Percentiles rank a stretch among this genome's conserved stretches.
Evolutionary conservation across 2,888 invertebrate genomes (phyloP).

Genomic region (Xanthorhoe designata): DNA sequence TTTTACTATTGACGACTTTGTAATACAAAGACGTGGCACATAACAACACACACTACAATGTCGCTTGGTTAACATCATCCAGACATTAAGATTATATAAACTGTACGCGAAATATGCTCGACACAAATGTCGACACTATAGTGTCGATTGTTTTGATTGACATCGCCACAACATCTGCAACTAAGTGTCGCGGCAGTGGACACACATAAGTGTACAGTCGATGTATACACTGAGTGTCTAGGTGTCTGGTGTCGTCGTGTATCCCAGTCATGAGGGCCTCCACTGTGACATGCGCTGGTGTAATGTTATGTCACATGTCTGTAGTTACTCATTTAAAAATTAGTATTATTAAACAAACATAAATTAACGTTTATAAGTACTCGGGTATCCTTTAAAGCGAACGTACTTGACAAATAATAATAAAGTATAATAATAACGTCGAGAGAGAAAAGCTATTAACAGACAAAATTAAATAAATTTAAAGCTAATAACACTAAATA

Average conservation of each 20-base stretch:
- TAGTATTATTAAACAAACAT: not conserved
- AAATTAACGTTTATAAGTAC: not conserved
- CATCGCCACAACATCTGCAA: too few species aligned
- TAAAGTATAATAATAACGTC: not conserved
- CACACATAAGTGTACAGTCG: too few species aligned
- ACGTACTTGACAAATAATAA: not conserved
- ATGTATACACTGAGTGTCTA: too few species aligned
- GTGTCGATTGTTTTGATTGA: too few species aligned
- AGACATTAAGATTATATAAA: not conserved
- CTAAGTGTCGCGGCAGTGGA: too few species aligned
- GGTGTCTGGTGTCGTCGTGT: too few species aligned
- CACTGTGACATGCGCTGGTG: not conserved
- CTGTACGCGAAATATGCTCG: not conserved
- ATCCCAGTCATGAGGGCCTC: not conserved
- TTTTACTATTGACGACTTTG: not conserved
- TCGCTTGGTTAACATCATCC: not conserved
- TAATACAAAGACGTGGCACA: not conserved
- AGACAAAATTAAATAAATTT: conserved; percentile 49
- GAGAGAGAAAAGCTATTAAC: conserved; percentile 37
- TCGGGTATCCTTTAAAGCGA: not conserved
- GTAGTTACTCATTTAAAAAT: not conserved
- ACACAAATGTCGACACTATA: too few species aligned
- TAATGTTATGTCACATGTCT: not conserved
- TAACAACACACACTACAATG: not conserved
- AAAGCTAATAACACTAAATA: conserved; percentile 66